Conservation (phyloP, 2,797 vertebrate genomes). For the Acanthiza pusilla region DNA sequence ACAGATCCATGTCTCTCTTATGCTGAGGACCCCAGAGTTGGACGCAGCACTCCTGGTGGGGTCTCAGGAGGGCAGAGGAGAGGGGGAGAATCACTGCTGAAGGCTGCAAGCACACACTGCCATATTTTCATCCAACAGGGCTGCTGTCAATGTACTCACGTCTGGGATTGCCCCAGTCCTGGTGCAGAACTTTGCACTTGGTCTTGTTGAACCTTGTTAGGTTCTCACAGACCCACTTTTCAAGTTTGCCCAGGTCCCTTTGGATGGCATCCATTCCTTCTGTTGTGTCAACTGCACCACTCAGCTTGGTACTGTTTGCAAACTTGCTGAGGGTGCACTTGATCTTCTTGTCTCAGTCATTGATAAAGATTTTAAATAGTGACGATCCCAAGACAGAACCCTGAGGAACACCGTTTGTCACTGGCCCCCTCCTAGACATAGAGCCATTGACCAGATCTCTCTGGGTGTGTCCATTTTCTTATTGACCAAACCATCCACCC, state of each 20-base stretch:
- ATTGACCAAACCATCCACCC: background rate
- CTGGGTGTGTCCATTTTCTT: background rate
- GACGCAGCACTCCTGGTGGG: background rate
- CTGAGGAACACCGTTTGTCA: background rate
- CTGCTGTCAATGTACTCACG: background rate
- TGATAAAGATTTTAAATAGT: background rate
- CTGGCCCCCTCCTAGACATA: background rate
- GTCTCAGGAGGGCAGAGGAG: background rate
- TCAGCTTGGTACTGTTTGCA: background rate
- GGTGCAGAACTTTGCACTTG: background rate
- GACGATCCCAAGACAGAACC: rapidly evolving
- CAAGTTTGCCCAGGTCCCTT: background rate
- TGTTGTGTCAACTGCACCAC: background rate
- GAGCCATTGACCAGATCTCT: background rate
- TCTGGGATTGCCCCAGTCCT: background rate
- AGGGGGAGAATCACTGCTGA: background rate
- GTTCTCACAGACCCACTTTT: background rate
- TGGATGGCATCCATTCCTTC: background rate
- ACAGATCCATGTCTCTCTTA: background rate
- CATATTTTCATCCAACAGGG: background rate
- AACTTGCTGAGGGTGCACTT: background rate
- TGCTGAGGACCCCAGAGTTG: background rate
- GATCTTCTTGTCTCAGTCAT: background rate
- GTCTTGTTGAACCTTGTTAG: background rate
- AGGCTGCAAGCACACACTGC: background rate